Evolutionary conservation across 53 echinoderm and acorn worm genomes (phyloP), one percentile per base, ranked within the genome.

Genomic region (Patiria pectinifera): DNA sequence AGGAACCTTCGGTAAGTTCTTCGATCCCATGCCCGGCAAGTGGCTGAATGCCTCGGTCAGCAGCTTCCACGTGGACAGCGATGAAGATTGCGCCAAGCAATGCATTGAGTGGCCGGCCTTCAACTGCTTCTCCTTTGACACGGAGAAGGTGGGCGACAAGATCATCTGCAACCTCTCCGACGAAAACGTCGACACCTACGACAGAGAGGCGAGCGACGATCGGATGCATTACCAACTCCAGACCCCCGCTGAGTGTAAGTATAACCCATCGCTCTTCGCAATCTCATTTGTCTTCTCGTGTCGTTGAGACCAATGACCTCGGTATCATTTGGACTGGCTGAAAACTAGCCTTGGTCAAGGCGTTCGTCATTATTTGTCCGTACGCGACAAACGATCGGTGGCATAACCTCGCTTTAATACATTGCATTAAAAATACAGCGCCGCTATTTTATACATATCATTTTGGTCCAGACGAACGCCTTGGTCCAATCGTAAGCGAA

Each of bases 111-210:
- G 81, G 49, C 11, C 45, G 61, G 77, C 62, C 6, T 80, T 81
- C 71, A 66, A 80, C 69, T 90, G 90, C 24, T 90, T 80, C 46
- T 69, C 90, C 48, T 90, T 90, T 47, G 90, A 85, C 86, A 21
- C 94, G 59, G 44, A 46, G 19, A 61, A 45, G 19, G 21, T 35
- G 43, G 77, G 92, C 85, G 47, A 82, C 63, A 18, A 82, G 84
- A 94, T 49, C 93, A 89, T 76, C 92, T 97, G 74, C 93, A 93
- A 59, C 95, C 97, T 53, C 16, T 66, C 90, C 46, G 87, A 89
- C 22, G 95, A 89, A 48, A 74, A 81, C 72, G 61, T 91, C 11
- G 49, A 71, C 4, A 85, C 91, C 16, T 46, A 12, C 0, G 93
- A 93, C 84, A 82, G 59, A 18, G 95, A 95, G 81, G 49, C 86